Evolutionary conservation across 30 jellyfish, hydroid and myxozoan genomes (phyloP).

Genomic region (Aurelia sp.): DNA sequence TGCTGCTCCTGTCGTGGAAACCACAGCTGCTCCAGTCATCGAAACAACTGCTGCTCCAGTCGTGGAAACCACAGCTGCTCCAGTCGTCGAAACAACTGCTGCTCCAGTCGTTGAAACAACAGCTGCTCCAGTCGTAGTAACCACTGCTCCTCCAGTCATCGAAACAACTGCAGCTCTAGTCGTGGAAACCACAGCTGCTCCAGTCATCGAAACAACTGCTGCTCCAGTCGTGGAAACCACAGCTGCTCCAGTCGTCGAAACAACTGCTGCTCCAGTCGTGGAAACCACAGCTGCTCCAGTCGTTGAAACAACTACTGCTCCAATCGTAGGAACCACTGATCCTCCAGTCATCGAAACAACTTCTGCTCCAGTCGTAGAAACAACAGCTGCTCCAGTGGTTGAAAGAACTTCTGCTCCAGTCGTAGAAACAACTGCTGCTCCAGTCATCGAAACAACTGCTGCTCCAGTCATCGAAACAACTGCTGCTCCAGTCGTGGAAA

Average conservation of each 20-base stretch:
- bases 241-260: background rate
- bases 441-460: no score
- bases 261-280: no score
- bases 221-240: slow-evolving; percentile 1
- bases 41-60: slow-evolving; percentile 13
- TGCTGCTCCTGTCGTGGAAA: slow-evolving; percentile 11
- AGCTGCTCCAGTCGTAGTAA: slow-evolving; percentile 6
- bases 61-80: slow-evolving; percentile 6
- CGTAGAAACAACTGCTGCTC: no score
- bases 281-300: no score
- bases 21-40: slow-evolving; percentile 1
- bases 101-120: slow-evolving; percentile 15
- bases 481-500: no score
- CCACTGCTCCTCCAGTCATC: slow-evolving; percentile 6
- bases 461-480: no score
- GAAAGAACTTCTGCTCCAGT: no score
- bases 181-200: background rate
- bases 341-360: no score
- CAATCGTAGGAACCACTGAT: no score
- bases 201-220: slow-evolving; percentile 8
- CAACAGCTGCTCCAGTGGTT: slow-evolving; percentile 5
- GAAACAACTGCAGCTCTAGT: background rate
- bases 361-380: background rate
- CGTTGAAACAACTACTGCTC: no score
- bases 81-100: background rate